phyloP scores from a whole-genome alignment of 1,140 invertebrate genomes.

The Lordiphosa mommai region DNA sequence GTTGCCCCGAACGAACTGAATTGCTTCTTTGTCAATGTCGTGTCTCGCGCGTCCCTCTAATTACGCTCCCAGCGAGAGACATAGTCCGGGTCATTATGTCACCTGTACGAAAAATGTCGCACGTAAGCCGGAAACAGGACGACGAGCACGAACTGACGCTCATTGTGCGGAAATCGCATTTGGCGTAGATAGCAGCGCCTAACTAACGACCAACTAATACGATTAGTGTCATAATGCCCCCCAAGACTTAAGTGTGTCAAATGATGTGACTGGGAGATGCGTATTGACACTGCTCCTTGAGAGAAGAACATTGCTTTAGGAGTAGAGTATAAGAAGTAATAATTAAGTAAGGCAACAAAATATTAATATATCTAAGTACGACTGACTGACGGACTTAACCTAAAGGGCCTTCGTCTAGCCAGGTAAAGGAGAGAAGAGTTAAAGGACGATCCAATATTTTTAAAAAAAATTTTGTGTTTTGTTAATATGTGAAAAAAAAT shows the following conservation, averaged over 20 bases:
- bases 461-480: too few relatives aligned
- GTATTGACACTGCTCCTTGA: background rate
- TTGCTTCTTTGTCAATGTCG: conserved; percentile 20
- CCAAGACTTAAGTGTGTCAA: conserved; percentile 37
- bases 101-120: conserved; percentile 67
- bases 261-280: conserved; percentile 2
- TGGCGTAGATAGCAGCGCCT: conserved; percentile 50
- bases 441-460: too few relatives aligned
- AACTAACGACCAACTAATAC: conserved; percentile 68
- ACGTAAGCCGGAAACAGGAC: conserved; percentile 63
- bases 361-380: too few relatives aligned
- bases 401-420: too few relatives aligned
- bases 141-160: conserved; percentile 20
- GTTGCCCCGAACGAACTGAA: conserved; percentile 15
- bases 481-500: too few relatives aligned
- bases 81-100: conserved; percentile 62
- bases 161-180: conserved; percentile 72
- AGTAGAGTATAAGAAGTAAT: too few relatives aligned
- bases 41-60: conserved; percentile 34
- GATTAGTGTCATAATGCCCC: conserved; percentile 66
- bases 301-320: background rate
- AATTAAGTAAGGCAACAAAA: too few relatives aligned
- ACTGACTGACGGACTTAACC: too few relatives aligned
- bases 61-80: conserved; percentile 38
- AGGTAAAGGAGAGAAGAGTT: too few relatives aligned